Evolutionary conservation across 2,888 invertebrate genomes (phyloP).

Genomic region (Helleia helle): DNA sequence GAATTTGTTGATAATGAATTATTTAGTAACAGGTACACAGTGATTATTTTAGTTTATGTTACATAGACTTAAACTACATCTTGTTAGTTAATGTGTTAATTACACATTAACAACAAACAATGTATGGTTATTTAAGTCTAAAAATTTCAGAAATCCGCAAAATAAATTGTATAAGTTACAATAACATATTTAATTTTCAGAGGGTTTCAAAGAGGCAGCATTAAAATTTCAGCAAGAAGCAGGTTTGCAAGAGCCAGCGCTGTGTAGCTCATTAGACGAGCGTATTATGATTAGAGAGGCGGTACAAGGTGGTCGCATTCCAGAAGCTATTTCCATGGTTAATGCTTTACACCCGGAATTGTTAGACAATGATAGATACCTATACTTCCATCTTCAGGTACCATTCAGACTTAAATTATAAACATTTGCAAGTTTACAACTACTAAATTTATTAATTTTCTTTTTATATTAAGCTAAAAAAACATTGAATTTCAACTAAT

Average conservation of each 20-base stretch:
- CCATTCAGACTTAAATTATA: slow-evolving; percentile 60
- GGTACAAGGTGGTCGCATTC: slow-evolving; percentile 92
- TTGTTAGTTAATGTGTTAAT: too few relatives aligned
- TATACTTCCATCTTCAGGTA: slow-evolving; percentile 96
- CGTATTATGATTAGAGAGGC: slow-evolving; percentile 94
- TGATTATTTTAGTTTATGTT: too few relatives aligned
- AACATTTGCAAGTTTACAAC: slow-evolving; percentile 4
- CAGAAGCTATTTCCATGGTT: slow-evolving; percentile 94
- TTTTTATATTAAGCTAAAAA: too few relatives aligned
- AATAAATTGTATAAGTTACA: too few relatives aligned
- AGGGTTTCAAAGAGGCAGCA: slow-evolving; percentile 97
- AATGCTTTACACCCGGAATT: slow-evolving; percentile 96
- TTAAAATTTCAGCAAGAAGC: slow-evolving; percentile 97
- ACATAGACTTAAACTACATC: too few relatives aligned
- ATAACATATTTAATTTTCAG: too few relatives aligned
- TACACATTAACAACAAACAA: too few relatives aligned
- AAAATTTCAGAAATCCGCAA: too few relatives aligned
- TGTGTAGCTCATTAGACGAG: slow-evolving; percentile 88
- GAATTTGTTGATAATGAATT: slow-evolving; percentile 99
- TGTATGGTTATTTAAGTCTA: too few relatives aligned
- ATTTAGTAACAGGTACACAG: slow-evolving; percentile 96
- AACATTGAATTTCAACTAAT: too few relatives aligned
- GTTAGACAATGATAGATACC: slow-evolving; percentile 93
- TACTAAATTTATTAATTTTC: too few relatives aligned
- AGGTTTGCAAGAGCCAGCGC: slow-evolving; percentile 75